These are phyloP conservation scores for Pseudolycoriella hygida DNA, from an alignment of 2,888 invertebrate genomes.

Conservation along the genomic window DNA sequence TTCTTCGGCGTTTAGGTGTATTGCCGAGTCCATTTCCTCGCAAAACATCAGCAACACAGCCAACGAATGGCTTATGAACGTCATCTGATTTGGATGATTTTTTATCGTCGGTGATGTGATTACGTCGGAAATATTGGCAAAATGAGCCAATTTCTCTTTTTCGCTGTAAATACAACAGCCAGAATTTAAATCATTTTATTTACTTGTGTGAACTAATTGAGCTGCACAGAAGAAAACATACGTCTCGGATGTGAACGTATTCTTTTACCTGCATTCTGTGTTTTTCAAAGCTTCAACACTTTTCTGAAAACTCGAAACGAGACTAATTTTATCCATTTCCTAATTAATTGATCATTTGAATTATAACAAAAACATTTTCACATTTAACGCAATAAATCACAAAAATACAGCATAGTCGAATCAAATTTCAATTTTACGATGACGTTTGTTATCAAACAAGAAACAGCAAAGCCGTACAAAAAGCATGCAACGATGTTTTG, in stretches of 20 bases:
- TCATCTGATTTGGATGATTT: constrained; percentile 39
- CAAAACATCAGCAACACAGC: constrained; percentile 52
- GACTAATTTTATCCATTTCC: too few relatives aligned
- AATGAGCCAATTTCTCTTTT: constrained; percentile 58
- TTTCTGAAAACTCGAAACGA: constrained; percentile 16
- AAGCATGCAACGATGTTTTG: too few relatives aligned
- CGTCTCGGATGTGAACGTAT: neutral
- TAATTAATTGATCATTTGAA: too few relatives aligned
- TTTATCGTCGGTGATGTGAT: constrained; percentile 31
- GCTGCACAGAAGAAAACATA: constrained; percentile 2
- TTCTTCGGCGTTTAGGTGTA: constrained; percentile 66
- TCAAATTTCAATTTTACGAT: too few relatives aligned
- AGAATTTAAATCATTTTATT: constrained; percentile 2
- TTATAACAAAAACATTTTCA: too few relatives aligned
- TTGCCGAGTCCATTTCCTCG: constrained; percentile 60
- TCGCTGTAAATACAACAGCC: constrained; percentile 32
- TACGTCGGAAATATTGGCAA: constrained; percentile 52
- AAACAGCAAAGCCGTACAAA: too few relatives aligned
- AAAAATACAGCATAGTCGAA: too few relatives aligned
- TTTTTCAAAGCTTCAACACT: constrained; percentile 25
- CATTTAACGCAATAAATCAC: too few relatives aligned
- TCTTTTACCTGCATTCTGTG: constrained; percentile 27
- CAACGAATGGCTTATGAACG: constrained; percentile 49
- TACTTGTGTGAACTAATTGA: constrained; percentile 1
- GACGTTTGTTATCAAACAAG: too few relatives aligned